phyloP scores from a whole-genome alignment of 2,113 vertebrate species.

The mouse (Mus musculus) region DNA sequence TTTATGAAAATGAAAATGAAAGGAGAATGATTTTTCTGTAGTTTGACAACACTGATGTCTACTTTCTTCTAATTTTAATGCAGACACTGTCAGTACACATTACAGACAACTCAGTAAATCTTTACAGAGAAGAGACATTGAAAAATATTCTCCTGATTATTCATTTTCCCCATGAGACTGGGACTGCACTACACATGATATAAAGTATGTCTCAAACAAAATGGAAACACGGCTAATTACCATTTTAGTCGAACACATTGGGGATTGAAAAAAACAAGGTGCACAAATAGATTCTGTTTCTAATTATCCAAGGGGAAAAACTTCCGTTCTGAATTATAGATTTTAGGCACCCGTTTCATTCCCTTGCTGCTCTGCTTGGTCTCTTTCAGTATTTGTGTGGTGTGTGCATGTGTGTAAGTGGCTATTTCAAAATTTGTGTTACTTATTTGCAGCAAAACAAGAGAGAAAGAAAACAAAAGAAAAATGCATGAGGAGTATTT shows the following conservation, averaged over 20 bases:
- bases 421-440: neutral
- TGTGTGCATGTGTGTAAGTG: neutral
- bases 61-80: slow-evolving; percentile 76
- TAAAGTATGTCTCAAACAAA: slow-evolving; percentile 58
- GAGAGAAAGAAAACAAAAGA: neutral
- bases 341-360: neutral
- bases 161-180: slow-evolving; percentile 60
- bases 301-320: slow-evolving; percentile 46
- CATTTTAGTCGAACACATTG: slow-evolving; percentile 60
- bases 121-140: slow-evolving; percentile 70
- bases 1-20: slow-evolving; percentile 68
- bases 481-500: neutral
- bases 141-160: slow-evolving; percentile 79
- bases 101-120: slow-evolving; percentile 73
- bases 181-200: slow-evolving; percentile 32
- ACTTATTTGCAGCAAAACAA: neutral
- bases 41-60: slow-evolving; percentile 65
- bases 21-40: slow-evolving; percentile 27
- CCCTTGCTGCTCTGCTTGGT: neutral
- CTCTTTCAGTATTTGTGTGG: neutral
- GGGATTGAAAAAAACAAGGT: neutral
- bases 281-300: slow-evolving; percentile 37
- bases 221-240: slow-evolving; percentile 57
- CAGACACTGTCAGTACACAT: slow-evolving; percentile 69
- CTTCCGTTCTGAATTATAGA: neutral